Evolutionary conservation across 2,113 vertebrate genomes (phyloP).

Genomic region (Riparia riparia): DNA sequence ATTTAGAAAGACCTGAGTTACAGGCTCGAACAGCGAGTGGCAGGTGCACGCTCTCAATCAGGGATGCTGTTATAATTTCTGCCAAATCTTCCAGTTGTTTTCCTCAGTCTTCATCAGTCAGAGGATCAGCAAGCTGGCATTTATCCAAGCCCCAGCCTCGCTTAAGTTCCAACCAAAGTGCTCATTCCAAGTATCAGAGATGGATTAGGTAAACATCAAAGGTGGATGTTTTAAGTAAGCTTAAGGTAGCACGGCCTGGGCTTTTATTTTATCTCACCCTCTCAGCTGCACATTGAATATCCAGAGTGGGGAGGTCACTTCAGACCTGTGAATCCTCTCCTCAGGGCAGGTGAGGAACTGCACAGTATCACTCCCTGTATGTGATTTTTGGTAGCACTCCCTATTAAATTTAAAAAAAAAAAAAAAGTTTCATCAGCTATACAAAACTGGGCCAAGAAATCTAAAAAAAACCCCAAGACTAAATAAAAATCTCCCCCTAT

Average conservation of each 20-base stretch:
- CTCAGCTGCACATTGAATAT: not conserved
- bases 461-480: not conserved
- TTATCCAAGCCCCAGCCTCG: constrained; percentile 4
- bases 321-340: not conserved
- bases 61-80: constrained; percentile 7
- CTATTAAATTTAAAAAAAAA: not conserved
- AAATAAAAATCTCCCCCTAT: not conserved
- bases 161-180: not conserved
- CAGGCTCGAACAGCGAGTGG: not conserved
- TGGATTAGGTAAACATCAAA: constrained; percentile 8
- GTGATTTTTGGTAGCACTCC: not conserved
- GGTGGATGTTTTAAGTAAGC: not conserved
- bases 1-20: constrained; percentile 36
- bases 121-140: constrained; percentile 3
- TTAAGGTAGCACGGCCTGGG: not conserved
- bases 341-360: not conserved
- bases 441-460: not conserved
- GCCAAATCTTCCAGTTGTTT: constrained; percentile 55
- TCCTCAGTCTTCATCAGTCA: constrained; percentile 30
- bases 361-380: not conserved
- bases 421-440: not conserved
- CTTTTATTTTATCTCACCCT: not conserved
- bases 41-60: constrained; percentile 44
- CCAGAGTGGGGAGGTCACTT: not conserved
- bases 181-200: not conserved